Conservation (phyloP, 2,888 invertebrate genomes). For the Ophioninae sp. region DNA sequence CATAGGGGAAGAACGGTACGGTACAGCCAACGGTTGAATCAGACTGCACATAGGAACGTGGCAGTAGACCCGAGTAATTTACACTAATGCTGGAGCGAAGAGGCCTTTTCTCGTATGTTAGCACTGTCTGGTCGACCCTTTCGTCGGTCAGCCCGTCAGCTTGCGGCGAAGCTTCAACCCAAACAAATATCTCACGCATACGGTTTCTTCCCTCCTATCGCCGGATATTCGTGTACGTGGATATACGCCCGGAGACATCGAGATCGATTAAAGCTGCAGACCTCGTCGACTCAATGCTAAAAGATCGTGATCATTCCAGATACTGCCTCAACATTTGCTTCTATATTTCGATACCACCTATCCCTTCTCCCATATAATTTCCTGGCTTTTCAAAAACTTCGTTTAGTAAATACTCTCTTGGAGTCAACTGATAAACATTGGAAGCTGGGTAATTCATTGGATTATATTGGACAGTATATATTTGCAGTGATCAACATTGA, state of each 20-base stretch:
- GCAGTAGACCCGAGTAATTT: constrained; percentile 66
- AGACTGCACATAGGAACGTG: constrained; percentile 36
- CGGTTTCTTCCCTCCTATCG: background rate
- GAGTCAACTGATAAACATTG: background rate
- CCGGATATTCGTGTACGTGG: background rate
- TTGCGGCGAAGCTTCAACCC: constrained; percentile 29
- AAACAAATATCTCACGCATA: constrained; percentile 27
- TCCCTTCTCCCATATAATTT: background rate
- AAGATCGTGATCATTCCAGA: background rate
- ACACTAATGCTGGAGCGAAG: constrained; percentile 62
- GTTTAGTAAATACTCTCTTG: no score
- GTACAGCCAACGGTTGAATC: constrained; percentile 20
- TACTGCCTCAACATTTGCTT: background rate
- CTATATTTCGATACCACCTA: background rate
- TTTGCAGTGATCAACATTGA: no score
- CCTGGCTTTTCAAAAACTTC: background rate
- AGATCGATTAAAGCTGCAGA: background rate
- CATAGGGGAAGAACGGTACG: constrained; percentile 32
- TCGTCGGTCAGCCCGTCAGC: constrained; percentile 27
- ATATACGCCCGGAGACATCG: background rate
- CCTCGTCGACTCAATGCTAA: background rate
- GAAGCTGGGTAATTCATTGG: background rate
- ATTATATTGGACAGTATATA: no score
- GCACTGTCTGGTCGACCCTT: constrained; percentile 53
- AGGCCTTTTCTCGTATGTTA: constrained; percentile 32